phyloP scores from a whole-genome alignment of 2,888 invertebrate species.

The Acleris laterana region DNA sequence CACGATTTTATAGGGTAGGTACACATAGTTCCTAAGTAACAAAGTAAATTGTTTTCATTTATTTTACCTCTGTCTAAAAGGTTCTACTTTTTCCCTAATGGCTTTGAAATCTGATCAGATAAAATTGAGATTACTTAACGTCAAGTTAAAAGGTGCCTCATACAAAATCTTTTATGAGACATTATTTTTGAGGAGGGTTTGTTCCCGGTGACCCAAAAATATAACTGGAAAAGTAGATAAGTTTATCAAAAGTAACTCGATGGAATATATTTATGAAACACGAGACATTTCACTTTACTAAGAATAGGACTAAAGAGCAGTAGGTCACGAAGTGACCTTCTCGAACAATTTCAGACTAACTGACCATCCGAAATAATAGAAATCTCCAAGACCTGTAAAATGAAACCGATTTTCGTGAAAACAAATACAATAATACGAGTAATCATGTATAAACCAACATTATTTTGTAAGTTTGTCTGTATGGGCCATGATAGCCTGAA shows the following conservation, averaged over 20 bases:
- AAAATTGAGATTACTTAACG: conserved; percentile 5
- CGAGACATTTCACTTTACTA: background rate
- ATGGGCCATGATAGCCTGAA: too few species aligned
- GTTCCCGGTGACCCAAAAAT: too few species aligned
- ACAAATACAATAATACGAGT: too few species aligned
- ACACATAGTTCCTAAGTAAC: background rate
- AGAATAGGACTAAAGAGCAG: background rate
- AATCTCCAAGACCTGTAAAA: too few species aligned
- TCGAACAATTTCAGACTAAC: background rate
- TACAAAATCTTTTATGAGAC: conserved; percentile 9
- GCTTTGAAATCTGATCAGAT: conserved; percentile 24
- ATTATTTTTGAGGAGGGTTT: conserved; percentile 4
- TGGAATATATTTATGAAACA: background rate
- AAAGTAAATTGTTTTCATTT: conserved; percentile 2
- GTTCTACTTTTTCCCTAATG: conserved; percentile 1
- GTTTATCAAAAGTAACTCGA: background rate
- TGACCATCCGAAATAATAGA: too few species aligned
- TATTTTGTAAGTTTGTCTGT: too few species aligned
- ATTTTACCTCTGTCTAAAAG: conserved; percentile 2
- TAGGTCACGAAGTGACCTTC: background rate
- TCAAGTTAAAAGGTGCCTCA: background rate
- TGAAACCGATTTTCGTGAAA: too few species aligned
- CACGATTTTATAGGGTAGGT: too few species aligned
- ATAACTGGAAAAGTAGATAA: too few species aligned
- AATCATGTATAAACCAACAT: too few species aligned